These are phyloP conservation scores for Drosophila sordidapex DNA, from an alignment of 2,888 invertebrate genomes.

Conservation along the genomic window DNA sequence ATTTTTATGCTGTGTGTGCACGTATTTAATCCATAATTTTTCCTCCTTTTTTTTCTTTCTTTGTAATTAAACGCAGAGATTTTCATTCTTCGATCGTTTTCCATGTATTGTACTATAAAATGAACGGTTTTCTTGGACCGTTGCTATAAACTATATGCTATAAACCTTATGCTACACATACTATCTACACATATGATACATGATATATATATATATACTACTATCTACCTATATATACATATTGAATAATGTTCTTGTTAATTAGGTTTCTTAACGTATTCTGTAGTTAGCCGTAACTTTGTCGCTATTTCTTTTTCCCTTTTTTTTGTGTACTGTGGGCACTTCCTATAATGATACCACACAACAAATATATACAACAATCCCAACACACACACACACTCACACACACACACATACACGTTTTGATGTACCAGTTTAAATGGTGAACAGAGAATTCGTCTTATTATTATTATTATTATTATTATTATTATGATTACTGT, in stretches of 20 bases:
- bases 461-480: constrained; percentile 6
- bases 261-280: constrained; percentile 75
- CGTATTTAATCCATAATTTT: neutral
- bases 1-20: constrained; percentile 11
- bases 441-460: constrained; percentile 29
- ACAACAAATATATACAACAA: too few relatives aligned
- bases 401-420: neutral
- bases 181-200: constrained; percentile 10
- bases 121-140: constrained; percentile 30
- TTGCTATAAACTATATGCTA: constrained; percentile 39
- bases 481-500: constrained; percentile 21
- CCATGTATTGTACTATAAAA: constrained; percentile 1
- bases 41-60: neutral
- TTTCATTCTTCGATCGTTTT: constrained; percentile 14
- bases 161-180: constrained; percentile 34
- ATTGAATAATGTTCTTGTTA: constrained; percentile 60
- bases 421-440: constrained; percentile 41
- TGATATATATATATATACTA: constrained; percentile 14
- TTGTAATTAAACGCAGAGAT: constrained; percentile 49
- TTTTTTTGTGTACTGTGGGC: constrained; percentile 14
- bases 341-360: constrained; percentile 51
- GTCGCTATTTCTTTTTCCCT: constrained; percentile 23
- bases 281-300: constrained; percentile 63
- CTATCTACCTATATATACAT: constrained; percentile 42
- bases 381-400: constrained; percentile 4